phyloP scores from a whole-genome alignment of 1,140 invertebrate genomes.

The silkworm (Bombyx mori) region ASM3026992v2 NC_085130.1:2796001-2796500 shows the following conservation, averaged over 20 bases:
- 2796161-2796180: conserved; percentile 33
- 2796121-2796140: conserved; percentile 24
- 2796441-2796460: too few species aligned
- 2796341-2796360: background rate
- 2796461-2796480: too few species aligned
- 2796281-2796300: conserved; percentile 34
- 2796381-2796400: background rate
- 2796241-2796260: conserved; percentile 37
- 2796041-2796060: too few species aligned
- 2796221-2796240: conserved; percentile 33
- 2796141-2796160: conserved; percentile 36
- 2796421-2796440: too few species aligned
- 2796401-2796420: too few species aligned
- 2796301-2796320: conserved; percentile 28
- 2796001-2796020: too few species aligned
- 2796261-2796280: conserved; percentile 26
- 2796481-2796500: too few species aligned
- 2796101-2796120: too few species aligned
- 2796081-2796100: too few species aligned
- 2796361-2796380: background rate
- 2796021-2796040: too few species aligned
- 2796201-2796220: conserved; percentile 31
- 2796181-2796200: conserved; percentile 26
- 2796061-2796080: too few species aligned
- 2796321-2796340: conserved; percentile 9